phyloP scores from a whole-genome alignment of 2,888 invertebrate genomes.

The Choreutis nemorana region DNA sequence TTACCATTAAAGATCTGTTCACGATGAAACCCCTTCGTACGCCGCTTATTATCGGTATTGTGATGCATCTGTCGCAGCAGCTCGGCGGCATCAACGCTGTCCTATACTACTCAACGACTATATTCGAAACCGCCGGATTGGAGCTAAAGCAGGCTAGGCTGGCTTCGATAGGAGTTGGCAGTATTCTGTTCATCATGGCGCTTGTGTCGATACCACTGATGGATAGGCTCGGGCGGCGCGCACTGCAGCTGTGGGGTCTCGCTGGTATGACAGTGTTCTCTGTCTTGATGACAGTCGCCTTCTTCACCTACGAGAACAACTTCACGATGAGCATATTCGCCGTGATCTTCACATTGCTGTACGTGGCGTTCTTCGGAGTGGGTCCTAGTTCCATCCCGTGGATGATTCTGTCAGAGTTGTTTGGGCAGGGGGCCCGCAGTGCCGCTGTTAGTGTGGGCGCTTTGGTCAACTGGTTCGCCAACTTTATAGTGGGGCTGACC shows the following conservation, averaged over 20 bases:
- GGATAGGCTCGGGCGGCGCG: slow-evolving; percentile 75
- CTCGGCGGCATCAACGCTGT: slow-evolving; percentile 66
- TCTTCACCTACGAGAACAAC: slow-evolving; percentile 46
- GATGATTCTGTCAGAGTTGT: slow-evolving; percentile 61
- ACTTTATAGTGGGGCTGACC: slow-evolving; percentile 56
- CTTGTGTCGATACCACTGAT: slow-evolving; percentile 79
- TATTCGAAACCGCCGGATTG: slow-evolving; percentile 72
- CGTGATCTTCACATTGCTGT: slow-evolving; percentile 53
- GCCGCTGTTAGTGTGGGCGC: slow-evolving; percentile 60
- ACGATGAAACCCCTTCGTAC: slow-evolving; percentile 33
- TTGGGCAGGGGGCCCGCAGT: slow-evolving; percentile 54
- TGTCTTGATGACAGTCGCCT: slow-evolving; percentile 70
- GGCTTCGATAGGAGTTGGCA: slow-evolving; percentile 76
- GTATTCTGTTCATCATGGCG: slow-evolving; percentile 77
- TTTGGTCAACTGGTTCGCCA: slow-evolving; percentile 59
- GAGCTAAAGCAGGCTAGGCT: slow-evolving; percentile 65
- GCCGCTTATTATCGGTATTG: slow-evolving; percentile 53
- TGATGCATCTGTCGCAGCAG: slow-evolving; percentile 61
- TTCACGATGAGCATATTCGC: slow-evolving; percentile 53
- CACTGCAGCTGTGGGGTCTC: slow-evolving; percentile 73
- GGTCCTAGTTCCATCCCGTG: slow-evolving; percentile 63
- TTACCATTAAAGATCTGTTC: slow-evolving; percentile 43
- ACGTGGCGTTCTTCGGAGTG: slow-evolving; percentile 59
- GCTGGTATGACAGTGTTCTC: slow-evolving; percentile 78
- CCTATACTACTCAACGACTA: slow-evolving; percentile 74